Evolutionary conservation across 2,113 vertebrate species (phyloP).

Genomic region (Poeciliopsis turrubarensis): DNA sequence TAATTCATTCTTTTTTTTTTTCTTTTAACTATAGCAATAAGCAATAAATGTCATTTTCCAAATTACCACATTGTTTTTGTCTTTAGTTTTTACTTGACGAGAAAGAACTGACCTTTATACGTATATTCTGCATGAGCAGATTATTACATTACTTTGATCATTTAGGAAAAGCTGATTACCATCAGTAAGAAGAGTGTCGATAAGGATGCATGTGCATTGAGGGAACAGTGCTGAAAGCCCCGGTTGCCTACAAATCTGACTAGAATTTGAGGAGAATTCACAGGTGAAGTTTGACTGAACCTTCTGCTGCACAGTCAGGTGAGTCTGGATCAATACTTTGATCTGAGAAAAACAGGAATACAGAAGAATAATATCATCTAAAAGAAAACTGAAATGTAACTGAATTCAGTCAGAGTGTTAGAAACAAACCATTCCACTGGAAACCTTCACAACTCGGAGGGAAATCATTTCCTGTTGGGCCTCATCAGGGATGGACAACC

Average conservation of each 20-base stretch:
- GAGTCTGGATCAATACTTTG: neutral
- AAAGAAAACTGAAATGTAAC: neutral
- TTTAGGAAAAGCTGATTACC: conserved; percentile 50
- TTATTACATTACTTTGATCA: neutral
- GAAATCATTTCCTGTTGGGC: conserved; percentile 60
- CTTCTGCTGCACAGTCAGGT: neutral
- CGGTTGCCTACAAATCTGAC: neutral
- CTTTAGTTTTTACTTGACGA: neutral
- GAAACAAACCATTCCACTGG: conserved; percentile 46
- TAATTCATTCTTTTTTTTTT: neutral
- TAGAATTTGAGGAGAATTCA: neutral
- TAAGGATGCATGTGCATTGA: conserved; percentile 48
- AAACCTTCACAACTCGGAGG: conserved; percentile 25
- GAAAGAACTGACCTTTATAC: neutral
- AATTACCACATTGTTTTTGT: neutral
- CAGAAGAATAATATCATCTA: neutral
- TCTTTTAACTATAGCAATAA: too few relatives aligned
- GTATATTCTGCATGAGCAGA: neutral
- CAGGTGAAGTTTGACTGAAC: neutral
- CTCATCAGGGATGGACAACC: conserved; percentile 68
- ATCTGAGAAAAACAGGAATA: neutral
- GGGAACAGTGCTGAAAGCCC: neutral
- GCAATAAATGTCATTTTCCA: neutral
- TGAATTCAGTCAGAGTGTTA: rapidly evolving
- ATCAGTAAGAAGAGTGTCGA: conserved; percentile 17